Evolutionary conservation across 1,140 invertebrate species (phyloP).

Genomic region (Drosophila ironensis): DNA sequence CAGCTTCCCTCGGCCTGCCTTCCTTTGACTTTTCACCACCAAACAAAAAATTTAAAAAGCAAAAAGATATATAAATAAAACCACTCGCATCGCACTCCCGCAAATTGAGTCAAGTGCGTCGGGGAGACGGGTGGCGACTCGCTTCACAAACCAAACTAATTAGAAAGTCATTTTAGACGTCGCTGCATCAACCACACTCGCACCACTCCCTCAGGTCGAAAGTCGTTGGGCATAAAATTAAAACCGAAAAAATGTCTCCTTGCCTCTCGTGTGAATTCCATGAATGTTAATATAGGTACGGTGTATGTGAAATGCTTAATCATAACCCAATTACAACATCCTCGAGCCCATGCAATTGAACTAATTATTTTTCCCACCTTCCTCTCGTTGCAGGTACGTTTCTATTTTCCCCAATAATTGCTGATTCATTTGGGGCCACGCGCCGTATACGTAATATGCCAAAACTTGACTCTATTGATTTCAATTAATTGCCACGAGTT

Average conservation of each 20-base stretch:
- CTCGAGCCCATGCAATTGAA: conserved; percentile 7
- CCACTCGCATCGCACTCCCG: conserved; percentile 1
- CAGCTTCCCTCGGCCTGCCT: conserved; percentile 10
- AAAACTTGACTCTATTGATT: conserved; percentile 62
- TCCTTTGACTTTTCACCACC: conserved; percentile 17
- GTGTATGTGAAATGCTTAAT: conserved; percentile 10
- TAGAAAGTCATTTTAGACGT: conserved; percentile 75
- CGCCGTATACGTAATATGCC: conserved; percentile 47
- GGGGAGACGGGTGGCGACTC: conserved; percentile 24
- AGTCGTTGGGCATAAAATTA: conserved; percentile 73
- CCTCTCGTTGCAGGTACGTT: conserved; percentile 13
- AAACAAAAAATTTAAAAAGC: background rate
- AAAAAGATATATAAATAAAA: conserved; percentile 2
- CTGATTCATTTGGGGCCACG: conserved; percentile 10
- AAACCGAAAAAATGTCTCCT: conserved; percentile 31
- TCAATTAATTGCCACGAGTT: conserved; percentile 64
- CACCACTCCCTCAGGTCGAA: conserved; percentile 46
- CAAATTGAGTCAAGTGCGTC: conserved; percentile 74
- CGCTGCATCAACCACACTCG: conserved; percentile 22
- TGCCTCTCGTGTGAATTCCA: conserved; percentile 18
- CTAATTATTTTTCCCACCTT: conserved; percentile 17
- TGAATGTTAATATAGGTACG: conserved; percentile 19
- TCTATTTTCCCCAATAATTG: background rate
- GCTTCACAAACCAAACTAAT: conserved; percentile 74
- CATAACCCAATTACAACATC: conserved; percentile 13